phyloP scores from a whole-genome alignment of 2,113 vertebrate species.

The Engystomops pustulosus region DNA sequence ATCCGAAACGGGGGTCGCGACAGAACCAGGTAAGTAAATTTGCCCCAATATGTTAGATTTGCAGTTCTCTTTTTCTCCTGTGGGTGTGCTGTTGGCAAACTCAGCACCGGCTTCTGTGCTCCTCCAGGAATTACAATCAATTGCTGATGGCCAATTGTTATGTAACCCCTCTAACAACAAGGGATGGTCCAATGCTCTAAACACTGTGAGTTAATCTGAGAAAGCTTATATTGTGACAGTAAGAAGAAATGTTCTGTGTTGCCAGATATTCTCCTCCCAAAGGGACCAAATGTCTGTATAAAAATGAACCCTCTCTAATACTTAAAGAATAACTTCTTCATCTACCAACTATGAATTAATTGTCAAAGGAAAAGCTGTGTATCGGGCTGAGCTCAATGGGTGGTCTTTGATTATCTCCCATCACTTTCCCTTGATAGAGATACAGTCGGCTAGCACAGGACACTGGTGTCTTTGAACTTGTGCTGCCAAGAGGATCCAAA shows the following conservation, averaged over 20 bases:
- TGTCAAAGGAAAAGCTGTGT: slow-evolving; percentile 27
- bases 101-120: background rate
- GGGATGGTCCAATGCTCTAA: background rate
- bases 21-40: too few relatives aligned
- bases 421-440: slow-evolving; percentile 47
- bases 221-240: background rate
- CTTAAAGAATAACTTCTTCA: slow-evolving; percentile 31
- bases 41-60: too few relatives aligned
- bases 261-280: background rate
- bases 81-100: background rate
- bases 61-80: too few relatives aligned
- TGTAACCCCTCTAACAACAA: background rate
- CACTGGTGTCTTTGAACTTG: slow-evolving; percentile 30
- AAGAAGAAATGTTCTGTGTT: background rate
- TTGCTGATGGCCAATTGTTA: background rate
- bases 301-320: slow-evolving; percentile 43
- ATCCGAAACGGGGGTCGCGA: too few relatives aligned
- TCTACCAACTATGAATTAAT: slow-evolving; percentile 60
- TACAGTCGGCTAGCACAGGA: slow-evolving; percentile 49
- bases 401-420: slow-evolving; percentile 52
- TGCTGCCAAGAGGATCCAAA: slow-evolving; percentile 46
- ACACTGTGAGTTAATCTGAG: background rate
- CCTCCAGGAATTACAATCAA: too few relatives aligned
- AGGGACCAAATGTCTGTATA: background rate
- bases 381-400: slow-evolving; percentile 53